phyloP scores from a whole-genome alignment of 2,797 vertebrate genomes.

The Parauchenoglanis ngamensis region DNA sequence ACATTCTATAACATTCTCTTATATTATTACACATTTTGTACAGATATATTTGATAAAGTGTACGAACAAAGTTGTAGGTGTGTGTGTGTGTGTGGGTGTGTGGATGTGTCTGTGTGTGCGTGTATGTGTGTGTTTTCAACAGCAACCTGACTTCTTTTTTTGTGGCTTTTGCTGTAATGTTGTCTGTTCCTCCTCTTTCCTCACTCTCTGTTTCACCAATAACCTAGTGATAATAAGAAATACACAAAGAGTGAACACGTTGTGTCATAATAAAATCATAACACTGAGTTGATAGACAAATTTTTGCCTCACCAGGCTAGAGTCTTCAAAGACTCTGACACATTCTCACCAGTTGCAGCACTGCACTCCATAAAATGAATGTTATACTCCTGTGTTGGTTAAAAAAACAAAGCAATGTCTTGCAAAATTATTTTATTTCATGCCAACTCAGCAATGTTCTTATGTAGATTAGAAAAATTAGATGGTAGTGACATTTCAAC shows the following conservation, averaged over 20 bases:
- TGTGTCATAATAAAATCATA: background rate
- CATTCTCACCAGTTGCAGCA: slow-evolving; percentile 85
- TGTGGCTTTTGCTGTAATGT: slow-evolving; percentile 64
- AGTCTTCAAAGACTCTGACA: slow-evolving; percentile 77
- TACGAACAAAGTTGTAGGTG: background rate
- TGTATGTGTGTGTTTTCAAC: slow-evolving; percentile 60
- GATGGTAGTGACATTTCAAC: background rate
- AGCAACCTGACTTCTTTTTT: slow-evolving; percentile 72
- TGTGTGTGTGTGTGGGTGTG: background rate
- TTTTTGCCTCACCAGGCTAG: slow-evolving; percentile 80
- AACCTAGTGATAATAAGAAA: slow-evolving; percentile 63
- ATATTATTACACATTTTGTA: slow-evolving; percentile 18
- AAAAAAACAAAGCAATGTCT: background rate
- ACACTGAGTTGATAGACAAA: background rate
- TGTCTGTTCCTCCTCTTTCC: slow-evolving; percentile 61
- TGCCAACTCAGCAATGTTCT: background rate
- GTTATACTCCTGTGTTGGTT: slow-evolving; percentile 79
- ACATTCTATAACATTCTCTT: background rate
- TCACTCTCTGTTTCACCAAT: slow-evolving; percentile 64
- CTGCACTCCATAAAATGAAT: slow-evolving; percentile 89
- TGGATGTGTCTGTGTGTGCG: background rate
- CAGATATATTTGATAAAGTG: slow-evolving; percentile 8
- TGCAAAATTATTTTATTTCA: background rate
- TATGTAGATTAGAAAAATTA: slow-evolving; percentile 1
- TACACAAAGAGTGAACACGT: slow-evolving; percentile 6